Evolutionary conservation across 2,113 vertebrate genomes (phyloP).

Genomic region (Zapornia atra): DNA sequence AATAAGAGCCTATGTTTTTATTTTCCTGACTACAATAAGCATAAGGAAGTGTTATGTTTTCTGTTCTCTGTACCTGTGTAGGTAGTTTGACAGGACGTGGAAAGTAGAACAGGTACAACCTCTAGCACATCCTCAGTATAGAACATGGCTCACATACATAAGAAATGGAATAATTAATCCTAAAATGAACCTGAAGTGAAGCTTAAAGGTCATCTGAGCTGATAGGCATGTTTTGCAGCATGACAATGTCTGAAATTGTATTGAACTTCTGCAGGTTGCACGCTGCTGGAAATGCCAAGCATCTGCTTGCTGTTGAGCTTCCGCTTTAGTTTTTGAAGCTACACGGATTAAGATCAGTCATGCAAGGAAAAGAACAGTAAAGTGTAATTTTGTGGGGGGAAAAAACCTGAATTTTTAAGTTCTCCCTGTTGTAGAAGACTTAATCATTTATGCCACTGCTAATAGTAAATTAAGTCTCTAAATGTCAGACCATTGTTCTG

Average conservation of each 20-base stretch:
- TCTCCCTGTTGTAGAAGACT: not conserved
- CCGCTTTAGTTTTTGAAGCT: not conserved
- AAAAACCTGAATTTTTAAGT: not conserved
- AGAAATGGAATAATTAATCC: constrained; percentile 1
- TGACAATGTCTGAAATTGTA: not conserved
- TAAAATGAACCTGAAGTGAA: not conserved
- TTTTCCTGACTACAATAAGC: not conserved
- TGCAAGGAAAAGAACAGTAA: not conserved
- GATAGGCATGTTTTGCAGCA: constrained; percentile 13
- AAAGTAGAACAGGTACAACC: not conserved
- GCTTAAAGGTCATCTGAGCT: constrained; percentile 47
- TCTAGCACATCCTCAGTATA: not conserved
- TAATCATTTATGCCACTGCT: not conserved
- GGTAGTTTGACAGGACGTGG: not conserved
- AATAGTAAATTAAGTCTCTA: constrained; percentile 28
- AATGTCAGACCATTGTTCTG: not conserved
- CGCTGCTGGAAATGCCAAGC: constrained; percentile 24
- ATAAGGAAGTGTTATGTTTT: not conserved
- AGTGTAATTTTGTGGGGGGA: not conserved
- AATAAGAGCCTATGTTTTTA: not conserved
- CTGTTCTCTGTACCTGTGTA: not conserved
- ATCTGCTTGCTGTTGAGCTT: not conserved
- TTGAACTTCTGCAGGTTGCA: not conserved
- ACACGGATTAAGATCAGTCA: not conserved
- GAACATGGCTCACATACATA: not conserved